Evolutionary conservation across 1,140 invertebrate genomes (phyloP), one percentile per base, ranked within the genome.

Genomic region (Vanessa tameamea): DNA sequence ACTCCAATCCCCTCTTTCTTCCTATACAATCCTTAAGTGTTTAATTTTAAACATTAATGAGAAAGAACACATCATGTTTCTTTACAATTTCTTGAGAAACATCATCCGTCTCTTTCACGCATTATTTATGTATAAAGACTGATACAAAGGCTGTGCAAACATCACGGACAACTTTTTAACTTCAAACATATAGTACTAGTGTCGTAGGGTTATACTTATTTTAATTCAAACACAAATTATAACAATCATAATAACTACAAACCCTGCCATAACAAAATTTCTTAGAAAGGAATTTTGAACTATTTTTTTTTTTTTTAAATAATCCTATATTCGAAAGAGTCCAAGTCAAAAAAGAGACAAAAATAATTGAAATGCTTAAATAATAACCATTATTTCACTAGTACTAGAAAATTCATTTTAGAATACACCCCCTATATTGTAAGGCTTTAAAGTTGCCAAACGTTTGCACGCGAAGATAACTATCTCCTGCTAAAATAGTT

Each of bases 401-500:
- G 37, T 43, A 43, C 37, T 43, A 43, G 8, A 9, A 43, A 43
- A 43, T 9, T 43, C 37, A 9, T 43, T 43, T 43, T 5, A 43
- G 37, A 43, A 43, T 43, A 43, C 9, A 43, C 37, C 9, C 37
- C 9, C 9, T 43, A 53, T 8, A 53, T 1, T n/a, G 59, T 31
- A 59, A 59, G 14, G n/a, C 13, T 23, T 50, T 20, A 63, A 37
- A 63, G 67, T 69, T 72, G 20, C 64, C 59, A 66, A 67, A 77
- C 76, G 79, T 72, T 67, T 65, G 68, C 68, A 65, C 66, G 72
- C 47, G 59, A 65, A 59, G 55, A 57, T 47, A 78, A 75, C 81
- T 83, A 88, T 69, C 84, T 87, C 43, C 78, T 69, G 64, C 76
- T 83, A 65, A 78, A 15, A 61, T 61, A 61, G 23, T 71, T 67